Evolutionary conservation across 2,113 vertebrate genomes (phyloP), one percentile per base, ranked within the genome.

Genomic region (Podilymbus podiceps): DNA sequence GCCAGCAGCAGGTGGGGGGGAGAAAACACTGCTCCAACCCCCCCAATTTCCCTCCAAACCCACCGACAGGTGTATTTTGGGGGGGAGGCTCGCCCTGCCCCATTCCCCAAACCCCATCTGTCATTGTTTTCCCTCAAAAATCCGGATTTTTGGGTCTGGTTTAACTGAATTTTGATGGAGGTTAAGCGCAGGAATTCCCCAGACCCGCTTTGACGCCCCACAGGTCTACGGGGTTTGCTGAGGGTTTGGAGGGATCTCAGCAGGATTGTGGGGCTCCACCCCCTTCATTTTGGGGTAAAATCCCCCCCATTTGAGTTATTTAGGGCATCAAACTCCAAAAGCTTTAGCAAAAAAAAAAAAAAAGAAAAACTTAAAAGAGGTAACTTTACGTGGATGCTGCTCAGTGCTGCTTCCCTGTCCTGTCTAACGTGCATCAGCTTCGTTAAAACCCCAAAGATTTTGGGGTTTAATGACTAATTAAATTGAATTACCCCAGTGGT

Each of bases 341-440:
- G 9, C 38, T 38, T 38, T 9, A 38, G 38, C 38, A 38, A 38
- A 38, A 38, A 38, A 38, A 38, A 38, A 38, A 38, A 8, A 38
- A 38, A 38, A 9, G 8, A n/a, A n/a, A n/a, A 38, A 38, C 6
- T 20, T 9, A 8, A 25, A 35, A 73, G 13, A 0, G 1, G 3
- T 5, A 20, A 40, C 5, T 59, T 17, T 0, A 5, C 0, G 10
- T 3, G 3, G 25, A 14, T 0, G 15, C 27, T n/a, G 24, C 30
- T 56, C 0, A 3, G 42, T 15, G 3, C 33, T 11, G 8, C 18
- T 33, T 76, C 44, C 19, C 28, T 2, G 3, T 12, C 33, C 27
- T 27, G 33, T 21, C 56, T 50, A 49, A 60, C 1, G 8, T 24
- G 49, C 3, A 3, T 11, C 30, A 7, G 33, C 42, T 47, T 56